Evolutionary conservation across 2,888 invertebrate genomes (phyloP).

Genomic region (Isoperla grammatica): DNA sequence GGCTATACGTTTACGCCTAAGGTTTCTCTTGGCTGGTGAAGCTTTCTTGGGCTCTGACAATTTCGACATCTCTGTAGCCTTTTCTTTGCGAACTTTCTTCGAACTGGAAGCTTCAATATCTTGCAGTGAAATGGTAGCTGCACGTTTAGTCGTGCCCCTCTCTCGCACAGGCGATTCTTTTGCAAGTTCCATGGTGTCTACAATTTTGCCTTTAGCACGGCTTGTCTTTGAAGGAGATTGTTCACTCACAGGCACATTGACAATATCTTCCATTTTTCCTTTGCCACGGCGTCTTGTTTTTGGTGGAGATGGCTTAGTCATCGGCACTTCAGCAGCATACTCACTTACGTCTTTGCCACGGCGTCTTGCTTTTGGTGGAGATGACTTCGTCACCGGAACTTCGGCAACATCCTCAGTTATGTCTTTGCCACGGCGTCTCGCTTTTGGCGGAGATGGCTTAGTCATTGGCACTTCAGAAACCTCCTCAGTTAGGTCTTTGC

Average conservation of each 20-base stretch:
- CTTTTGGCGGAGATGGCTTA: neutral
- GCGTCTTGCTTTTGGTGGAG: neutral
- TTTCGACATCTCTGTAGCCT: neutral
- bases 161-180: neutral
- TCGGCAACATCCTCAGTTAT: neutral
- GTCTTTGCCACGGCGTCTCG: neutral
- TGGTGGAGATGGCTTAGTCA: neutral
- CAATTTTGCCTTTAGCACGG: neutral
- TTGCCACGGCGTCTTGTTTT: neutral
- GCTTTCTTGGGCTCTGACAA: neutral
- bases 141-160: neutral
- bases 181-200: neutral
- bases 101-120: neutral
- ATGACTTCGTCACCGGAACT: neutral
- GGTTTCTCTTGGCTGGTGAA: neutral
- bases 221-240: neutral
- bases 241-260: neutral
- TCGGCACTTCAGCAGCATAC: neutral
- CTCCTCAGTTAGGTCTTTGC: neutral
- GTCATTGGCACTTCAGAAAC: neutral
- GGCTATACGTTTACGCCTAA: no score
- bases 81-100: neutral
- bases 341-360: neutral
- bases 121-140: neutral
- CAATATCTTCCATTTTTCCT: neutral